A percentile compares a stretch with the other conserved stretches of the same genome.
Conservation (phyloP, 2,888 invertebrate species). For the Phaedon cochleariae region DNA sequence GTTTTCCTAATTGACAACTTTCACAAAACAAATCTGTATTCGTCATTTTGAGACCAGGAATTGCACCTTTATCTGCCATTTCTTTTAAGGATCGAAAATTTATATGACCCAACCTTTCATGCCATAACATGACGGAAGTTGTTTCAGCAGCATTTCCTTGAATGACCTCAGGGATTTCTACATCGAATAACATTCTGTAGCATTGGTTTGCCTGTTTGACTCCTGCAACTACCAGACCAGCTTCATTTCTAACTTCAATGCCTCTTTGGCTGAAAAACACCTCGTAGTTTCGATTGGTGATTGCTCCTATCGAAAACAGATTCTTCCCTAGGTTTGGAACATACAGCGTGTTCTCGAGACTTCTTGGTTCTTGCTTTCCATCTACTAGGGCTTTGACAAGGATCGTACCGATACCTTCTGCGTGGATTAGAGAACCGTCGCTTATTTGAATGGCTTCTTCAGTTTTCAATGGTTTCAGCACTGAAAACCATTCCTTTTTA, state of each 20-base stretch:
- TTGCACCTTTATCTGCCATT: background rate
- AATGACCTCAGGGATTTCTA: background rate
- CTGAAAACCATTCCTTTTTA: background rate
- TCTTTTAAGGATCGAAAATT: conserved; percentile 4
- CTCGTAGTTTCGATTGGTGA: background rate
- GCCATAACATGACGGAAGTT: background rate
- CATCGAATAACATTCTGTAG: background rate
- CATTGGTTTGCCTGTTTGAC: background rate
- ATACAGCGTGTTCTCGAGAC: too few relatives aligned
- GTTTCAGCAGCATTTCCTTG: background rate
- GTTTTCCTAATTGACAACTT: conserved; percentile 1
- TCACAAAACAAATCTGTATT: background rate
- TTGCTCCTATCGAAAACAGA: background rate
- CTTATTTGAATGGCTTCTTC: background rate
- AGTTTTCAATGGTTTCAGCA: background rate
- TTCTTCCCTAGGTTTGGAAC: too few relatives aligned
- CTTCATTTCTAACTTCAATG: background rate
- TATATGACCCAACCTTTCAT: conserved; percentile 8
- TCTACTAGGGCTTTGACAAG: background rate
- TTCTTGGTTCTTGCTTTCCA: background rate
- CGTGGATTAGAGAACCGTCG: background rate
- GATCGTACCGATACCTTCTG: background rate
- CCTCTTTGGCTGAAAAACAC: background rate
- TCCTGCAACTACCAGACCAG: background rate
- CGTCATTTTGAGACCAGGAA: background rate